Percentiles rank a stretch among this genome's conserved stretches.
phyloP scores from a whole-genome alignment of 2,113 vertebrate genomes.

The Microcebus ravelobensis region DNA sequence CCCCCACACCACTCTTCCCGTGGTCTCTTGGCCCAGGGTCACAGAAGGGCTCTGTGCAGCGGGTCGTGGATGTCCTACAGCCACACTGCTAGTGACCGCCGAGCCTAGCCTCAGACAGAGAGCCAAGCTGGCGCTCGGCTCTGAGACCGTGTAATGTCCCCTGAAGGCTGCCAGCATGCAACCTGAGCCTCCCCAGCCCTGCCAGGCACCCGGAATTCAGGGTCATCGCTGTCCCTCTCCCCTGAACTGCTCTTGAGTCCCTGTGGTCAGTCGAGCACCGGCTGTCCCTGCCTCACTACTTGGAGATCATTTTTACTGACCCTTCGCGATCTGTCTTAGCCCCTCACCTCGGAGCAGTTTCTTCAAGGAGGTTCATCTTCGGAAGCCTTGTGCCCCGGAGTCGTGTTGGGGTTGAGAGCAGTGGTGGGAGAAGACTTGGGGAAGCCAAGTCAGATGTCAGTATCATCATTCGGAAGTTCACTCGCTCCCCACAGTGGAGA shows the following conservation, averaged over 20 bases:
- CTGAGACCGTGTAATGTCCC: neutral
- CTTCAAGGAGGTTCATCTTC: neutral
- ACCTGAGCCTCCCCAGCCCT: constrained; percentile 9
- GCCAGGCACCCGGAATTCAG: neutral
- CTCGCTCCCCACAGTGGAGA: neutral
- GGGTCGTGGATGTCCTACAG: neutral
- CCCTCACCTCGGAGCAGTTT: neutral
- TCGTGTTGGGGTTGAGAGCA: neutral
- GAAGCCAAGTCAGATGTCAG: neutral
- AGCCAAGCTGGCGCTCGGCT: neutral
- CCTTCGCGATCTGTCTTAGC: neutral
- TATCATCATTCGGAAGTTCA: neutral
- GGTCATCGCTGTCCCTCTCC: neutral
- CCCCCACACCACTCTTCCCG: fast-evolving
- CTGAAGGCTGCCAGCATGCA: neutral
- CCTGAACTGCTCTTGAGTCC: neutral
- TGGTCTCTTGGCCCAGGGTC: neutral
- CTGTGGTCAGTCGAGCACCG: neutral
- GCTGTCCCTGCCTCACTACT: neutral
- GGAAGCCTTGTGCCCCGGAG: neutral
- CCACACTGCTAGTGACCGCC: neutral
- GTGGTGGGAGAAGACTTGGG: neutral
- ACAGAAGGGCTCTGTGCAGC: neutral
- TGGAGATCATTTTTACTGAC: neutral
- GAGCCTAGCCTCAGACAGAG: neutral